Evolutionary conservation across 2,888 invertebrate species (phyloP).

Genomic region (Steromphala cineraria): DNA sequence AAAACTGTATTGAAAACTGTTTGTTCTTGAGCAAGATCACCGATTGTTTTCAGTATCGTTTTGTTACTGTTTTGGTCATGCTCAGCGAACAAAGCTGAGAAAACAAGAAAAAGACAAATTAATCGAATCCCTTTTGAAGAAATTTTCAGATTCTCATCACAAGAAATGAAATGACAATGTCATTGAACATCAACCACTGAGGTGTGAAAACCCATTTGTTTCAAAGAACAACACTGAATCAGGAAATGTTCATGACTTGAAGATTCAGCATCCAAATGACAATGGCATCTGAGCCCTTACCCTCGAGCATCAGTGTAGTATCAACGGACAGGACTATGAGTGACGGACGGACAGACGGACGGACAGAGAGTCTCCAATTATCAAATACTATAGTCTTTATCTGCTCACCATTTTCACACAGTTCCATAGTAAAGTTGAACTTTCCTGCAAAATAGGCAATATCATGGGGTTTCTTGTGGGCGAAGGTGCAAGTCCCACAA

Average conservation of each 20-base stretch:
- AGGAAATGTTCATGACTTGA: not conserved
- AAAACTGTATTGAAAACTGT: too few species aligned
- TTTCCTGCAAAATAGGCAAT: not conserved
- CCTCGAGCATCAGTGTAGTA: not conserved
- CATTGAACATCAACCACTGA: not conserved
- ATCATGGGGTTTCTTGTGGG: not conserved
- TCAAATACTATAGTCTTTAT: not conserved
- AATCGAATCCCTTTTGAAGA: too few species aligned
- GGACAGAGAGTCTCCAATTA: not conserved
- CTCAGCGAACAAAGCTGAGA: too few species aligned
- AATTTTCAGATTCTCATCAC: too few species aligned
- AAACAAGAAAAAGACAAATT: too few species aligned
- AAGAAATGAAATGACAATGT: not conserved
- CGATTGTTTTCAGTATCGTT: too few species aligned
- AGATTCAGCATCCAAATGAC: not conserved
- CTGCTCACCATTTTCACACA: conserved; percentile 5
- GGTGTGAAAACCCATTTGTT: not conserved
- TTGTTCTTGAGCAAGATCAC: too few species aligned
- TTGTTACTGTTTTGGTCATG: too few species aligned
- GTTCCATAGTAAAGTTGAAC: not conserved
- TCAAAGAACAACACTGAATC: not conserved
- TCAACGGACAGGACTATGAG: not conserved
- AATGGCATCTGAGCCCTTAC: not conserved
- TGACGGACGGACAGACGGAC: not conserved
- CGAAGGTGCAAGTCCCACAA: not conserved